A percentile compares a stretch with the other conserved stretches of the same genome.
Conservation (phyloP, 92 coral and sea anemone species). For the Phymanthus crucifer region DNA sequence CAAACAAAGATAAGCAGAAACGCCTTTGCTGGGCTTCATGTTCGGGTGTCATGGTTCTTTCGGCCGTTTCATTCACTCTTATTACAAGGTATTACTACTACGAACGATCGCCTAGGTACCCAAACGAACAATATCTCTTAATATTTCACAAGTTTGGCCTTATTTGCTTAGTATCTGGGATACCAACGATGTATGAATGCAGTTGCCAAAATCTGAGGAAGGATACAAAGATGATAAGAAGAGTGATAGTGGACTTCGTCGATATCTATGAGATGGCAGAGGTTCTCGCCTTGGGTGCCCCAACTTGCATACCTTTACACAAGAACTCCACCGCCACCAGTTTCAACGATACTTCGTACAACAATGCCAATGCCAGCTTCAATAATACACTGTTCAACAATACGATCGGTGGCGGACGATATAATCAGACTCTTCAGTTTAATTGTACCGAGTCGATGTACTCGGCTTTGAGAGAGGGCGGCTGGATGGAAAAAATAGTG, state of each 20-base stretch:
- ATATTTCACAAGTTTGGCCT: constrained; percentile 14
- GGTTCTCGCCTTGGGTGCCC: constrained; percentile 14
- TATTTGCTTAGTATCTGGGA: constrained; percentile 4
- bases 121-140: background rate
- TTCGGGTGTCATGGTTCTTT: constrained; percentile 12
- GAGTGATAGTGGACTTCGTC: constrained; percentile 6
- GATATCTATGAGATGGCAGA: constrained; percentile 17
- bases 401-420: background rate
- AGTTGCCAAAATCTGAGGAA: background rate
- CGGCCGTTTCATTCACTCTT: background rate
- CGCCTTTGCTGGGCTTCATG: background rate
- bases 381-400: too few species aligned
- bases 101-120: background rate
- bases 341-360: background rate
- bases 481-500: background rate
- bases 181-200: constrained; percentile 12
- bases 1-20: background rate
- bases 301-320: background rate
- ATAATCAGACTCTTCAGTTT: background rate
- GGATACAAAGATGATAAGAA: constrained; percentile 4
- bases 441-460: constrained; percentile 7
- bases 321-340: background rate
- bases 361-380: too few species aligned
- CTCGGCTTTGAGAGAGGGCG: background rate
- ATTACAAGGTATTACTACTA: constrained; percentile 12